Percentiles rank a stretch among this genome's conserved stretches.
Conservation (phyloP, 2,888 invertebrate species). For the Tuberolachnus salignus region DNA sequence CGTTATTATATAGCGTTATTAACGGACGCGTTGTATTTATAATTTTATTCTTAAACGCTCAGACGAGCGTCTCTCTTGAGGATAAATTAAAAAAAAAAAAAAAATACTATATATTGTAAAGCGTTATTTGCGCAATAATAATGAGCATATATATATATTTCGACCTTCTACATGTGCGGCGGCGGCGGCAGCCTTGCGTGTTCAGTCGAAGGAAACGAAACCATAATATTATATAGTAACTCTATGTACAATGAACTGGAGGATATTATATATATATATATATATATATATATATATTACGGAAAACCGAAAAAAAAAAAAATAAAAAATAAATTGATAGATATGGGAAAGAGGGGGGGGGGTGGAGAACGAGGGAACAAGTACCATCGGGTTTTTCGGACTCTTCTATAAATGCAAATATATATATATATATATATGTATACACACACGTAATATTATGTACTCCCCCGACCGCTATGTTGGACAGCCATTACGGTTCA, state of each 20-base stretch:
- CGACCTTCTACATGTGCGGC: conserved; percentile 5
- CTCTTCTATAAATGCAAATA: conserved; percentile 33
- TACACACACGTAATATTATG: not conserved
- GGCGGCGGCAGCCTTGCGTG: not conserved
- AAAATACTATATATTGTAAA: no score
- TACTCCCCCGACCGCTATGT: not conserved
- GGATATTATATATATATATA: not conserved
- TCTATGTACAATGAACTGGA: not conserved
- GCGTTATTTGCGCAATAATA: not conserved
- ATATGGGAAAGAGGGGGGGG: no score
- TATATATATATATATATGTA: no score
- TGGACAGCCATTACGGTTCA: conserved; percentile 39
- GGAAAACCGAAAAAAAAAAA: not conserved
- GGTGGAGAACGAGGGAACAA: not conserved
- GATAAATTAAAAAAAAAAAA: no score
- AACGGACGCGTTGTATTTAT: no score
- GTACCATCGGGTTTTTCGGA: conserved; percentile 20
- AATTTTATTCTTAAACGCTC: no score
- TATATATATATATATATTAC: no score
- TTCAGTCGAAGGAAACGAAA: not conserved
- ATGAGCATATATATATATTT: no score
- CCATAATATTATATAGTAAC: no score
- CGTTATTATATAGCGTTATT: no score
- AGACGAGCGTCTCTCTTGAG: no score
- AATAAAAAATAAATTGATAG: no score